phyloP scores from a whole-genome alignment of 1,140 invertebrate species.

The Pectinophora gossypiella region DNA sequence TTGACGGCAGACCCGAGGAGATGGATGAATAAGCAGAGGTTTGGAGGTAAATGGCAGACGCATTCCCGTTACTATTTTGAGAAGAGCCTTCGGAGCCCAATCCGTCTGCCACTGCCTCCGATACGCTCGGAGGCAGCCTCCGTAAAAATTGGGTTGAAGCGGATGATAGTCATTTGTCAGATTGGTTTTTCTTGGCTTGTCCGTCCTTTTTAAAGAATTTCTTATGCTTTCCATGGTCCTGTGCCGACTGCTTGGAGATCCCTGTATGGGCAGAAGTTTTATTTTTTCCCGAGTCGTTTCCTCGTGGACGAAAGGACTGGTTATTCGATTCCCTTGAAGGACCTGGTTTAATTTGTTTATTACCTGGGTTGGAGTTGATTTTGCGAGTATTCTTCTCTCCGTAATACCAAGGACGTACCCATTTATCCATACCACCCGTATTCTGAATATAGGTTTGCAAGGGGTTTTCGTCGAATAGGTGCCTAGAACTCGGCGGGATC shows the following conservation, averaged over 20 bases:
- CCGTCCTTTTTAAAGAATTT: not conserved
- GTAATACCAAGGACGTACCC: not conserved
- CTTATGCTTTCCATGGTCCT: not conserved
- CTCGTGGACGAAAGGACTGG: not conserved
- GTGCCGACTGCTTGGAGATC: not conserved
- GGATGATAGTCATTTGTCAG: not conserved
- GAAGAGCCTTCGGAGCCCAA: no score
- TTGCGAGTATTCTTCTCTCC: not conserved
- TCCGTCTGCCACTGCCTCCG: slow-evolving; percentile 1
- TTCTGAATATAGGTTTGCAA: no score
- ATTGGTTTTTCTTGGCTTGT: not conserved
- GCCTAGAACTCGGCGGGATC: not conserved
- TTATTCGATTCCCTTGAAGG: not conserved
- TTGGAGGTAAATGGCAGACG: no score
- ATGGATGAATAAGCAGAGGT: no score
- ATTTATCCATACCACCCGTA: not conserved
- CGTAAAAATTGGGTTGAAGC: not conserved
- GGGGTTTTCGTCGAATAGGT: not conserved
- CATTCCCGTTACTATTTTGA: no score
- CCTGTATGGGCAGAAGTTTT: not conserved
- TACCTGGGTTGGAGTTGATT: not conserved
- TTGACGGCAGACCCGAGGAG: not conserved
- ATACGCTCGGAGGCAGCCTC: slow-evolving; percentile 8
- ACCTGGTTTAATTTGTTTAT: not conserved
- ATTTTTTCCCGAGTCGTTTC: not conserved